Conservation (phyloP, 2,113 vertebrate genomes). For the Syrmaticus mikado region DNA sequence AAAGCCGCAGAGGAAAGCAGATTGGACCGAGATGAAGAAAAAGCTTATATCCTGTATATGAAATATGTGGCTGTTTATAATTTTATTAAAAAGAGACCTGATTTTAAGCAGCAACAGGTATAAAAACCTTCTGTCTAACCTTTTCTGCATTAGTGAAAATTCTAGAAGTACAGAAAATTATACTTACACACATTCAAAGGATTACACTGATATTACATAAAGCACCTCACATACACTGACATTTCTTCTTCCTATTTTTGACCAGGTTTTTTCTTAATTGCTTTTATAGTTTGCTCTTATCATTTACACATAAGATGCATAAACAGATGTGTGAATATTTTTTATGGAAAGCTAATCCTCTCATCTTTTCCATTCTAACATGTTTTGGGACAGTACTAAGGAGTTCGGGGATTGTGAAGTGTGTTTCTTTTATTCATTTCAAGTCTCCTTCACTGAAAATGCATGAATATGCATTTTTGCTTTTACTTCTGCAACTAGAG, state of each 20-base stretch:
- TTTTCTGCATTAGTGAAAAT: conserved; percentile 10
- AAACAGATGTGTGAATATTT: neutral
- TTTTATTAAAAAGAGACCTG: conserved; percentile 92
- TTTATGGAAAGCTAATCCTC: neutral
- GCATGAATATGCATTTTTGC: neutral
- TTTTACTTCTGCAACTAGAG: neutral
- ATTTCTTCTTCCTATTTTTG: neutral
- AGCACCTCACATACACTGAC: neutral
- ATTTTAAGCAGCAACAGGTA: conserved; percentile 97
- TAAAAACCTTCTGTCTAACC: conserved; percentile 21
- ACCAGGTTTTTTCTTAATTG: neutral
- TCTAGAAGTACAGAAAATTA: neutral
- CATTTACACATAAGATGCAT: neutral
- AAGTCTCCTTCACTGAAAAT: neutral
- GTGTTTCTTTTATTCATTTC: neutral
- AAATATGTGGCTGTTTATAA: conserved; percentile 94
- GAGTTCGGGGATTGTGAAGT: neutral
- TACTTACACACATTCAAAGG: neutral
- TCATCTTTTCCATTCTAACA: neutral
- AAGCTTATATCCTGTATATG: conserved; percentile 96
- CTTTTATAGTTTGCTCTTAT: neutral
- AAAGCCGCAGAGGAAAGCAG: conserved; percentile 94
- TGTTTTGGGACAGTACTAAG: neutral
- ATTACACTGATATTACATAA: neutral
- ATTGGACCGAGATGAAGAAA: conserved; percentile 96